Conservation (phyloP, 2,797 vertebrate species). For the Danio jaintianensis region DNA sequence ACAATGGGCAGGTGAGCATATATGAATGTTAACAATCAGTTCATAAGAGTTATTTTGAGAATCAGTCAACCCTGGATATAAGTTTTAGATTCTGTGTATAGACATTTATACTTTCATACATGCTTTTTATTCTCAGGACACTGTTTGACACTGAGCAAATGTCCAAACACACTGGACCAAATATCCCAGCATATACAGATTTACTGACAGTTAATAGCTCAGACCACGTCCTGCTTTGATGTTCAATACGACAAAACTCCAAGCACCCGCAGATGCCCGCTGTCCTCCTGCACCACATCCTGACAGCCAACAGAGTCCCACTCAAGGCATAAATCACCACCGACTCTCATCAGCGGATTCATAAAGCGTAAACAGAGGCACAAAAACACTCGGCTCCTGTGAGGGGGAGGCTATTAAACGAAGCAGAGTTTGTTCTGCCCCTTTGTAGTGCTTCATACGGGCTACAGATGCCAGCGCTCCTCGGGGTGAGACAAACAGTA, state of each 20-base stretch:
- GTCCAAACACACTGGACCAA: background rate
- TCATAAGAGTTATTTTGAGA: background rate
- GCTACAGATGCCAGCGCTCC: conserved; percentile 38
- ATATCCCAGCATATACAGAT: conserved; percentile 18
- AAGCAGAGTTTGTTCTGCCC: conserved; percentile 23
- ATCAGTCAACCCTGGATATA: background rate
- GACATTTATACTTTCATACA: background rate
- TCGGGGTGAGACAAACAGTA: conserved; percentile 31
- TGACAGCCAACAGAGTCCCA: conserved; percentile 33
- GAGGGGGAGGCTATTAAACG: conserved; percentile 31
- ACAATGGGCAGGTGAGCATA: too few relatives aligned
- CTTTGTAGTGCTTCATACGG: conserved; percentile 36
- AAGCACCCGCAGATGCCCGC: conserved; percentile 19
- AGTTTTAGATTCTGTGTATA: background rate
- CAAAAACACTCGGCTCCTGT: conserved; percentile 43
- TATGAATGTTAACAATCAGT: too few relatives aligned
- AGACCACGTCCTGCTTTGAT: conserved; percentile 49
- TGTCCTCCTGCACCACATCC: conserved; percentile 46
- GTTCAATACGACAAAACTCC: conserved; percentile 40
- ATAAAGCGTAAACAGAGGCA: conserved; percentile 51
- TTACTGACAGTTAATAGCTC: conserved; percentile 22
- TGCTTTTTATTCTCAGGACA: background rate
- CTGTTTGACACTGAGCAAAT: background rate
- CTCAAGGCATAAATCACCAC: conserved; percentile 48
- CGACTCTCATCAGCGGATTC: conserved; percentile 41